Evolutionary conservation across 2,113 vertebrate genomes (phyloP), one percentile per base, ranked within the genome.

Genomic region (Eulemur rufifrons): DNA sequence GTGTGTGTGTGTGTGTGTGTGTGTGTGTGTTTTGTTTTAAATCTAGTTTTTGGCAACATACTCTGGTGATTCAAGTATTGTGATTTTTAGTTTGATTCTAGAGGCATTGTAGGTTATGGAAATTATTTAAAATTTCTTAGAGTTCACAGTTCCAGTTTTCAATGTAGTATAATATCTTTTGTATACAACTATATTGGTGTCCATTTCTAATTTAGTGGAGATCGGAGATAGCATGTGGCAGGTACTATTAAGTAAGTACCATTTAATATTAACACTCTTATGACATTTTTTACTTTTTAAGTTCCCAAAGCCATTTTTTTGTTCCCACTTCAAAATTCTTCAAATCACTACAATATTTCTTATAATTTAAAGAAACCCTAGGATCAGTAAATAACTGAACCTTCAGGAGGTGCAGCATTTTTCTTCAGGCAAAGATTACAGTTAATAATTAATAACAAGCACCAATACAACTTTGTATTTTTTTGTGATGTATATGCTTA

Each of bases 81-180:
- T 29, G 15, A 8, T 61, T 73, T 86, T 66, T 73, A 59, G 56
- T 68, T 3, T 5, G 74, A 32, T 45, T 50, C 47, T 42, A n/a
- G 11, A 14, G 29, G 23, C 39, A 50, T 69, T 54, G 4, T 56
- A 32, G 17, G 3, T 39, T 11, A 86, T 32, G 12, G 11, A 86
- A 94, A 69, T 32, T 95, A 13, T 76, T 76, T 10, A 8, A 34
- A 77, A 11, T 77, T 61, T 54, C 34, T 45, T 76, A 69, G 32
- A 76, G 25, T 23, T 89, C 25, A 83, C 10, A 8, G 17, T 69
- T 94, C 29, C 91, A n/a, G 8, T 83, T 96, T 82, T 91, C 25
- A 71, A 18, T 69, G 21, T 68, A 23, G 1, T 76, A 42, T 74
- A 13, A 8, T 86, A 68, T 34, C 9, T 82, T 6, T 61, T 77